phyloP scores from a whole-genome alignment of 2,113 vertebrate genomes.

The Phainopepla nitens region DNA sequence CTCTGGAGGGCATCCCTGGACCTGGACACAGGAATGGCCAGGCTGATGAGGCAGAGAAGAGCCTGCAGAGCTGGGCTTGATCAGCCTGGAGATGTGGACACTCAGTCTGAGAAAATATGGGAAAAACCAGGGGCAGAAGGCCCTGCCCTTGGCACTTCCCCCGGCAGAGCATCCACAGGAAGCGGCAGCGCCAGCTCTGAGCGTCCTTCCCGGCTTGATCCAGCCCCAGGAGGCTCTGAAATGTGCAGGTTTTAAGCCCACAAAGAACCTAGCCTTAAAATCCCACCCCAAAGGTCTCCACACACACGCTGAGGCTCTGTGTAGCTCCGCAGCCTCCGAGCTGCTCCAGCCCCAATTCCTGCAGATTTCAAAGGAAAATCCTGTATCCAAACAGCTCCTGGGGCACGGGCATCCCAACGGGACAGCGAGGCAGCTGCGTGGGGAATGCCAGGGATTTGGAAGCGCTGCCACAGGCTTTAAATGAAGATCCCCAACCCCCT shows the following conservation, averaged over 20 bases:
- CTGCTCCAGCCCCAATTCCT: neutral
- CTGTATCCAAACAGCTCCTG: accelerated
- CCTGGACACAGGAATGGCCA: neutral
- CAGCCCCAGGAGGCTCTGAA: neutral
- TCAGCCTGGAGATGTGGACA: neutral
- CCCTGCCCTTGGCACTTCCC: neutral
- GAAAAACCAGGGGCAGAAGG: neutral
- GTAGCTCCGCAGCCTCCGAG: accelerated
- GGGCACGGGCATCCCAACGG: neutral
- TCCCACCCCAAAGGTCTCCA: neutral
- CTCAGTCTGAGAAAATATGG: neutral
- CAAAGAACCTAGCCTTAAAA: neutral
- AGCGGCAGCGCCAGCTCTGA: accelerated
- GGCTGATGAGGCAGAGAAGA: neutral
- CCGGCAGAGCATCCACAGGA: accelerated
- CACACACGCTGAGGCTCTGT: accelerated
- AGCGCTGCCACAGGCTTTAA: neutral
- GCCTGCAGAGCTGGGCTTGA: neutral
- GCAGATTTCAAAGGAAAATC: neutral
- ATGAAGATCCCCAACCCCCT: neutral
- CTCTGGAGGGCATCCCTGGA: neutral
- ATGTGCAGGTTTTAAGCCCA: neutral
- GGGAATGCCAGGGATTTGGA: neutral
- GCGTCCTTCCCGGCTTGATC: neutral
- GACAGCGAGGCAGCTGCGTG: accelerated